These are phyloP conservation scores for Gobius niger DNA, from an alignment of 2,113 vertebrate genomes.

Conservation along the genomic window DNA sequence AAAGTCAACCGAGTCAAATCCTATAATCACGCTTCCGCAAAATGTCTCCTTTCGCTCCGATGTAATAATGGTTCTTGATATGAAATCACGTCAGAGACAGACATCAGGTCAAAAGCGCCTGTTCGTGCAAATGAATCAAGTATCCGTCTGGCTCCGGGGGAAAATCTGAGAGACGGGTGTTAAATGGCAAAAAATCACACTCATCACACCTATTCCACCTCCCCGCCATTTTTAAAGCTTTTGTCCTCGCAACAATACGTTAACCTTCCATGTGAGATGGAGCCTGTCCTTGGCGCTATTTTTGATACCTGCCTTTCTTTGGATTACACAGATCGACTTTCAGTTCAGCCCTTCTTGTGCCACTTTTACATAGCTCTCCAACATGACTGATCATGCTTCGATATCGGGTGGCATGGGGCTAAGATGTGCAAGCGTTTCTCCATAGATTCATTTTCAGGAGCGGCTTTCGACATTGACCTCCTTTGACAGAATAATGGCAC, in stretches of 20 bases:
- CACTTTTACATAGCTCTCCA: slow-evolving; percentile 20
- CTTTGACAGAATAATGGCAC: background rate
- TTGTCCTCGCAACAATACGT: slow-evolving; percentile 13
- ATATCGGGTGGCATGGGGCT: slow-evolving; percentile 27
- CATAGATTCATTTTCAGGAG: slow-evolving; percentile 21
- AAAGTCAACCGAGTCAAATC: background rate
- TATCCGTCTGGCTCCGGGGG: slow-evolving; percentile 10
- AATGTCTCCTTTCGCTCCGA: background rate
- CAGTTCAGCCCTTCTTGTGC: slow-evolving; percentile 33
- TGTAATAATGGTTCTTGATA: slow-evolving; percentile 4
- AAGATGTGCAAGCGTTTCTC: background rate
- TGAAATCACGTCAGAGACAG: slow-evolving; percentile 14
- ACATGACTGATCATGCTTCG: slow-evolving; percentile 2
- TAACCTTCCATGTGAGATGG: slow-evolving; percentile 14
- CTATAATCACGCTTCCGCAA: background rate
- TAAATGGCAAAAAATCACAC: slow-evolving; percentile 41
- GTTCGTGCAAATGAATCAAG: slow-evolving; percentile 20
- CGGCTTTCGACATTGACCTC: slow-evolving; percentile 10
- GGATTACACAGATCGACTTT: slow-evolving; percentile 19
- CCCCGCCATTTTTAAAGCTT: background rate
- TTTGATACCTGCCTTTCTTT: slow-evolving; percentile 9
- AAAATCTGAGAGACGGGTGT: slow-evolving; percentile 32
- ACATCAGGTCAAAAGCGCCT: slow-evolving; percentile 26
- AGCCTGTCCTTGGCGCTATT: slow-evolving; percentile 13
- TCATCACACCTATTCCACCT: slow-evolving; percentile 25